A percentile compares a stretch with the other conserved stretches of the same genome.
phyloP scores from a whole-genome alignment of 1,140 invertebrate genomes.

The Sitobion miscanthi region DNA sequence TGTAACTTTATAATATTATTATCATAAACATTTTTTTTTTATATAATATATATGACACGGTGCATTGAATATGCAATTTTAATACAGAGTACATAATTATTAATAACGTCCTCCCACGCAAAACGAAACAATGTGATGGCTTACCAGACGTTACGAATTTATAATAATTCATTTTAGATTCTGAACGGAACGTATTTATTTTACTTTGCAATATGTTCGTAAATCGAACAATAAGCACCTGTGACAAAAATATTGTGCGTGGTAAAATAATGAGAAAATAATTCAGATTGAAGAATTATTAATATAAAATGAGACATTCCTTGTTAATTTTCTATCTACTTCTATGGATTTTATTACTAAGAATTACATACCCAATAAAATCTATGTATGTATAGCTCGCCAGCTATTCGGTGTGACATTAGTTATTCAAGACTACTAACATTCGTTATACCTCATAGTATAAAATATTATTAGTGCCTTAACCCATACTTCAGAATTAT shows the following conservation, averaged over 20 bases:
- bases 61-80: background rate
- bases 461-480: background rate
- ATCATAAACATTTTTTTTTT: background rate
- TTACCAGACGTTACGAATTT: background rate
- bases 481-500: background rate
- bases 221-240: background rate
- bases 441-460: no score
- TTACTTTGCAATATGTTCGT: background rate
- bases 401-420: no score
- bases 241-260: background rate
- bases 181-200: background rate
- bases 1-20: background rate
- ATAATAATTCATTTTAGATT: background rate
- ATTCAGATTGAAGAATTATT: background rate
- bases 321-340: background rate
- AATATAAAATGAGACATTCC: background rate
- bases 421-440: no score
- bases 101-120: background rate
- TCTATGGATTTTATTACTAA: no score
- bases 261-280: background rate
- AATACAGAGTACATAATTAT: background rate
- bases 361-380: no score
- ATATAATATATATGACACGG: no score
- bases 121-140: background rate
- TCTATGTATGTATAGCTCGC: no score